Base-by-base conservation (phyloP, 2,888 invertebrate species). In the Rutpela maculata region DNA sequence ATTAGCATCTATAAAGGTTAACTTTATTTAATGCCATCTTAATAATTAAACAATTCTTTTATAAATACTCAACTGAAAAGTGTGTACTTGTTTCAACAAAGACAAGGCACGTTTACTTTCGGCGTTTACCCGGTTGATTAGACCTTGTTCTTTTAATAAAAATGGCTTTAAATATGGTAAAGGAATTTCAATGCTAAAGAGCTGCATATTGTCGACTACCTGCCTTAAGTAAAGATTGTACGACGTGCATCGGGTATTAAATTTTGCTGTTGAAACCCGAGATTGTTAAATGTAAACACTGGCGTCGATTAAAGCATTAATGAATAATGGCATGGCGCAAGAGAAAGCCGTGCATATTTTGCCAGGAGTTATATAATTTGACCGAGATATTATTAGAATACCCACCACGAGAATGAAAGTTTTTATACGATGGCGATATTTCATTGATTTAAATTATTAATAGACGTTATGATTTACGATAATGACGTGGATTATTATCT, bases 291-390 rank as follows among this genome's bases (percentile, higher is more conserved):
- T 55, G 67, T 38, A 67, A 43, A 66, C 66, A 66, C 17, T 12
- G 50, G 22, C 26, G 55, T 26, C 70, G 62, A 71, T 71, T 57
- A 62, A 60, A 60, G 35, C 60, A 38, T 59, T 69, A 69, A 71
- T 26, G 60, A 60, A 43, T 60, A 38, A 62, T 60, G 62, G 43
- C 18, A 62, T 60, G 62, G 43, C 18, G 60, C 22, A 59, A 50
- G 50, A 62, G 70, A 71, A 71, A 71, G 70, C 60, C 26, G 11
- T 71, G 60, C n/a, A 57, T 62, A 71, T 38, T 60, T 7, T 60
- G 70, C 38, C 43, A 17, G 17, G 18, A 43, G 62, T 71, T 71
- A 71, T 59, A 43, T 71, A 71, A 71, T 71, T 18, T 43, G 60
- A 12, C 60, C 60, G 59, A 43, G 60, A 71, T 71, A 66, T 19